These are phyloP conservation scores for Ormyrus rosae DNA, from an alignment of 2,888 invertebrate species.

Conservation along the genomic window DNA sequence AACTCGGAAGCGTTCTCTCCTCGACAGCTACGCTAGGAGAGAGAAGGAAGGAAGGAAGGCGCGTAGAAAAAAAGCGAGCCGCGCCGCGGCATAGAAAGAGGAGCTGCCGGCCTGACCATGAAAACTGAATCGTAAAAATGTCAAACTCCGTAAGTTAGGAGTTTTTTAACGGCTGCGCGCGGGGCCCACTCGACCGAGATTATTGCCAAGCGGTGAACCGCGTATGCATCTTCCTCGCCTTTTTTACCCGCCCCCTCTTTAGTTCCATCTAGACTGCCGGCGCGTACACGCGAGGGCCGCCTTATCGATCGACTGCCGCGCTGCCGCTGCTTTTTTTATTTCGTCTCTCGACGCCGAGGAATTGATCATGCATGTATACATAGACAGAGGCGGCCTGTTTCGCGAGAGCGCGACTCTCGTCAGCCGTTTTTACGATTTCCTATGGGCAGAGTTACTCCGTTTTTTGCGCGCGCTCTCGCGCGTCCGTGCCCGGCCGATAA, in stretches of 20 bases:
- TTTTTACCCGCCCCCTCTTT: neutral
- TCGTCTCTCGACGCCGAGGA: constrained; percentile 20
- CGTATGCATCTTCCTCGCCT: constrained; percentile 43
- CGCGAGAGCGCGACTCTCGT: neutral
- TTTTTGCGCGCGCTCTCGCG: neutral
- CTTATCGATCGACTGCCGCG: constrained; percentile 42
- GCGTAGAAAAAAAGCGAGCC: constrained; percentile 10
- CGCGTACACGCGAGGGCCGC: neutral
- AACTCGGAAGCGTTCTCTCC: constrained; percentile 63
- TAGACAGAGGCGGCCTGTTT: neutral
- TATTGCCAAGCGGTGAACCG: constrained; percentile 55
- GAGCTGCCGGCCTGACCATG: constrained; percentile 53
- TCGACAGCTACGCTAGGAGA: neutral
- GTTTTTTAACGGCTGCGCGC: constrained; percentile 59
- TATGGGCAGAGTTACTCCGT: neutral
- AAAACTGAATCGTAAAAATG: constrained; percentile 64
- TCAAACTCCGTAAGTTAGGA: constrained; percentile 62
- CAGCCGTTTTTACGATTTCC: constrained; percentile 47
- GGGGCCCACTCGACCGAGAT: constrained; percentile 60
- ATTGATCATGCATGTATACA: constrained; percentile 25
- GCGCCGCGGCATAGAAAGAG: constrained; percentile 25
- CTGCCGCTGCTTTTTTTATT: constrained; percentile 38
- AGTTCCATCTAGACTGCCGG: neutral
- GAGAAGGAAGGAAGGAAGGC: constrained; percentile 57
- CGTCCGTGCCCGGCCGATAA: constrained; percentile 14